A percentile compares a stretch with the other conserved stretches of the same genome.
Evolutionary conservation across 2,888 invertebrate genomes (phyloP).

Genomic region (Sarcophaga caerulescens): DNA sequence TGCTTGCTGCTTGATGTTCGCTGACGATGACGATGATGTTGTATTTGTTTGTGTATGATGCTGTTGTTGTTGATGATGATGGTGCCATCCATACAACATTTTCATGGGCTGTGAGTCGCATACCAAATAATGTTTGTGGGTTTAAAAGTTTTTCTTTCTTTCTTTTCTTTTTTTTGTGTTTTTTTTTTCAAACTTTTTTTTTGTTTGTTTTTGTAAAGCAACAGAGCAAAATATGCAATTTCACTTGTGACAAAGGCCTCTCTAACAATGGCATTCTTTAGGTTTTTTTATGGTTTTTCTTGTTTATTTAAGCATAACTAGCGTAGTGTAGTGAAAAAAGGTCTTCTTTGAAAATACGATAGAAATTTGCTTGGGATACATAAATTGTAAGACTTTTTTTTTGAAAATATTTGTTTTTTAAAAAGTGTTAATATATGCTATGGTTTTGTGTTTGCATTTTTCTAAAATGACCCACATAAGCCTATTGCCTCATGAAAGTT

Average conservation of each 20-base stretch:
- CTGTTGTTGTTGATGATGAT: conserved; percentile 31
- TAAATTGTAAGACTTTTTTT: too few relatives aligned
- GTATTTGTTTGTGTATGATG: conserved; percentile 1
- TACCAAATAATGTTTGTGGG: conserved; percentile 10
- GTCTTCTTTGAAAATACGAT: conserved; percentile 32
- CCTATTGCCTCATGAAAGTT: too few relatives aligned
- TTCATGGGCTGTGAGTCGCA: conserved; percentile 8
- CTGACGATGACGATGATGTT: neutral
- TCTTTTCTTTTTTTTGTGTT: neutral
- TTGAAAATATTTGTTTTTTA: too few relatives aligned
- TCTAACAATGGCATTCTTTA: conserved; percentile 9
- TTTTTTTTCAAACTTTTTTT: conserved; percentile 14
- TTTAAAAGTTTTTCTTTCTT: conserved; percentile 18
- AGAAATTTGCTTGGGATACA: too few relatives aligned
- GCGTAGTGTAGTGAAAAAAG: neutral
- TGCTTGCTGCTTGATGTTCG: too few relatives aligned
- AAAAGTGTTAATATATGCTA: too few relatives aligned
- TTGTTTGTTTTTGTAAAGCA: conserved; percentile 1
- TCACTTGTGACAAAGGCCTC: conserved; percentile 59
- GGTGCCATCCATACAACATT: conserved; percentile 64
- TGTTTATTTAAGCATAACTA: conserved; percentile 20
- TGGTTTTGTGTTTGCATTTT: too few relatives aligned
- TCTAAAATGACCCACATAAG: too few relatives aligned
- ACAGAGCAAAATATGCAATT: conserved; percentile 50
- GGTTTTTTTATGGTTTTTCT: neutral